Evolutionary conservation across 2,797 vertebrate genomes (phyloP).

Genomic region (Spinus pinus): DNA sequence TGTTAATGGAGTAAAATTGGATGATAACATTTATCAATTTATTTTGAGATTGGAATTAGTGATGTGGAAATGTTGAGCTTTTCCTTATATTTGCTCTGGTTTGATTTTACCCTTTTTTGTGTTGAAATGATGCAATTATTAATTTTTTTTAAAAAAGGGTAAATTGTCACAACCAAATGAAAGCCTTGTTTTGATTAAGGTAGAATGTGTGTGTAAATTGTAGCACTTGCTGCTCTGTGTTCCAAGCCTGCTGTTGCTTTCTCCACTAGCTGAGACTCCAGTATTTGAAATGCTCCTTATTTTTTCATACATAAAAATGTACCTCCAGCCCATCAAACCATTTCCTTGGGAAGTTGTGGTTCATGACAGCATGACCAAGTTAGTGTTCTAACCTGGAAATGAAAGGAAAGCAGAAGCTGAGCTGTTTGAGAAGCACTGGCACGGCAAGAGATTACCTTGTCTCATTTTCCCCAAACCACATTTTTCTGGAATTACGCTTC

Average conservation of each 20-base stretch:
- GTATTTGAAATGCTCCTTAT: not conserved
- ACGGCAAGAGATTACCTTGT: conserved; percentile 37
- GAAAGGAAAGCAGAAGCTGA: conserved; percentile 31
- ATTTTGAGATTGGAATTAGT: not conserved
- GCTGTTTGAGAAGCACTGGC: conserved; percentile 29
- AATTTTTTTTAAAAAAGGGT: not conserved
- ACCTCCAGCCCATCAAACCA: not conserved
- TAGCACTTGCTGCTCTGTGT: not conserved
- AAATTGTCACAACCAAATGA: not conserved
- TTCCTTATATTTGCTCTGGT: not conserved
- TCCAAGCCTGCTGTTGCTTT: rapidly evolving
- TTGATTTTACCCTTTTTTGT: not conserved
- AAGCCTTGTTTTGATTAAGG: not conserved
- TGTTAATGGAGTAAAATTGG: not conserved
- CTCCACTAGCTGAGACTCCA: not conserved
- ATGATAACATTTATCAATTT: not conserved
- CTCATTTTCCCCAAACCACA: conserved; percentile 35
- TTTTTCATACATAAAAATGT: not conserved
- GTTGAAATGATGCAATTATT: not conserved
- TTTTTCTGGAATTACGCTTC: conserved; percentile 54
- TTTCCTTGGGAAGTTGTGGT: conserved; percentile 51
- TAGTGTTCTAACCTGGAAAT: conserved; percentile 30
- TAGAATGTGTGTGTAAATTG: not conserved
- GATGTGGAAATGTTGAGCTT: not conserved
- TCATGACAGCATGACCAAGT: not conserved